phyloP scores from a whole-genome alignment of 1,140 invertebrate species.

The Drosophila erecta region DNA sequence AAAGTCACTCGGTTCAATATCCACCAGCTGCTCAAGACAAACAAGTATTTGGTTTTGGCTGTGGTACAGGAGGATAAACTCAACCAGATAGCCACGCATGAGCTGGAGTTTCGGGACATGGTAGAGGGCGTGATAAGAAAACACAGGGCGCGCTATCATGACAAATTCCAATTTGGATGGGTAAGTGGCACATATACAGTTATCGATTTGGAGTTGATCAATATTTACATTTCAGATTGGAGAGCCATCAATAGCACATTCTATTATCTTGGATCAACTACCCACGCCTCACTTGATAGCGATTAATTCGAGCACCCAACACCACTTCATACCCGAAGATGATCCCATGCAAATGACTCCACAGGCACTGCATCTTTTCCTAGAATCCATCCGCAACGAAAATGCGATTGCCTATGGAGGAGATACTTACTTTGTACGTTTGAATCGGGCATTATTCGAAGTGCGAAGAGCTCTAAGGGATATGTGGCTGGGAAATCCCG shows the following conservation, averaged over 20 bases:
- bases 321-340: conserved; percentile 95
- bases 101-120: conserved; percentile 93
- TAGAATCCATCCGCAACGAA: conserved; percentile 91
- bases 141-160: conserved; percentile 91
- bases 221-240: conserved; percentile 86
- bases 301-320: conserved; percentile 94
- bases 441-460: conserved; percentile 93
- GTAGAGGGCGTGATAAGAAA: conserved; percentile 92
- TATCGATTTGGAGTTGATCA: too few species aligned
- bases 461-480: conserved; percentile 89
- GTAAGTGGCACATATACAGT: conserved; percentile 38
- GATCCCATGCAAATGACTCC: conserved; percentile 91
- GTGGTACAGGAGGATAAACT: conserved; percentile 95
- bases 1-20: conserved; percentile 93
- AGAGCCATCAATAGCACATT: conserved; percentile 93
- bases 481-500: conserved; percentile 96
- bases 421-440: conserved; percentile 88
- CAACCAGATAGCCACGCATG: conserved; percentile 91
- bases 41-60: conserved; percentile 93
- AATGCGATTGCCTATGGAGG: conserved; percentile 92
- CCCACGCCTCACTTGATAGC: conserved; percentile 94
- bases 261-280: conserved; percentile 93
- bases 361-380: conserved; percentile 91
- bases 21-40: conserved; percentile 92
- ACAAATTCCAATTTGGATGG: conserved; percentile 97